phyloP scores from a whole-genome alignment of 2,113 vertebrate genomes.

The Scopus umbretta region DNA sequence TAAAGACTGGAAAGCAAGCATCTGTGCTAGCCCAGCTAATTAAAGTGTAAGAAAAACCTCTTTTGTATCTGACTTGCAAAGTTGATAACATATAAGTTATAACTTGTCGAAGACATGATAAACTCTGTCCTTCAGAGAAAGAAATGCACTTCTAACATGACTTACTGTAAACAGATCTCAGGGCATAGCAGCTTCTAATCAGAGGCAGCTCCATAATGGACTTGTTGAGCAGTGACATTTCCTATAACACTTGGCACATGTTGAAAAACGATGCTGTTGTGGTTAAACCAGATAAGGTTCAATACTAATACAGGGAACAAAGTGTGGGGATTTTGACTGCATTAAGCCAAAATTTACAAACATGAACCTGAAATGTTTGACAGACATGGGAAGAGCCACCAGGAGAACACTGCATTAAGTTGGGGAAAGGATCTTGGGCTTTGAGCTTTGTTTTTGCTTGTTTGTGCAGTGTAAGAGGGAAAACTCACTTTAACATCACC shows the following conservation, averaged over 20 bases:
- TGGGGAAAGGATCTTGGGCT: neutral
- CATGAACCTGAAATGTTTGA: slow-evolving; percentile 25
- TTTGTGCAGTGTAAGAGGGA: neutral
- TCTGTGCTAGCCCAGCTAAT: slow-evolving; percentile 12
- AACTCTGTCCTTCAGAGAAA: slow-evolving; percentile 55
- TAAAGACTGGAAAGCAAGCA: neutral
- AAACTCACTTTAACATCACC: neutral
- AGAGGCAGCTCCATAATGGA: slow-evolving; percentile 48
- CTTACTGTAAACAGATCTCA: slow-evolving; percentile 47
- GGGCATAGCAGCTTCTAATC: slow-evolving; percentile 34
- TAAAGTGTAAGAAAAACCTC: slow-evolving; percentile 9
- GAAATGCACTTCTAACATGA: slow-evolving; percentile 35
- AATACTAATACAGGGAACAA: neutral
- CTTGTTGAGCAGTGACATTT: slow-evolving; percentile 33
- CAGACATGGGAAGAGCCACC: neutral
- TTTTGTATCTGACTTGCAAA: neutral
- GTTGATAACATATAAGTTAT: slow-evolving; percentile 48
- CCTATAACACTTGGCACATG: neutral
- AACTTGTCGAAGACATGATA: slow-evolving; percentile 41
- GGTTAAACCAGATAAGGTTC: slow-evolving; percentile 43
- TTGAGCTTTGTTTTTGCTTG: neutral
- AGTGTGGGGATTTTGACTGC: neutral
- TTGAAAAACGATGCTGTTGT: neutral
- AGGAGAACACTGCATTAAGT: neutral
- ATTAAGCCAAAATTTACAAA: slow-evolving; percentile 48